Evolutionary conservation across 2,888 invertebrate genomes (phyloP).

Genomic region (Noctuana brunneofusca): DNA sequence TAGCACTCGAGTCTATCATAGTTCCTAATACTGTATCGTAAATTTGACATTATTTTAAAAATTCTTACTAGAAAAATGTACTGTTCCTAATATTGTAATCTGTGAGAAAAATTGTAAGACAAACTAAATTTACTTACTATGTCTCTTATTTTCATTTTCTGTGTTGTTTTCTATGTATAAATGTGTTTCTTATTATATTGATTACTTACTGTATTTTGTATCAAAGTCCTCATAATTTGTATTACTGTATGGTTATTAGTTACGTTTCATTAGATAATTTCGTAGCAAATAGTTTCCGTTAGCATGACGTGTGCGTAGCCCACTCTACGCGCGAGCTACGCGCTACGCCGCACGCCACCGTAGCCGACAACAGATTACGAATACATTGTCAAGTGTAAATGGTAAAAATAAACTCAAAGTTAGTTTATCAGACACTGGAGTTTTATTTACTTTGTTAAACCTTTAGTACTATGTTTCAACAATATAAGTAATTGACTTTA

Average conservation of each 20-base stretch:
- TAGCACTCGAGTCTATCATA: constrained; percentile 80
- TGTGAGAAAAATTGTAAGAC: constrained; percentile 70
- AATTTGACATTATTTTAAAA: constrained; percentile 80
- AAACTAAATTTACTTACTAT: constrained; percentile 51
- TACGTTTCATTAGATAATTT: constrained; percentile 45
- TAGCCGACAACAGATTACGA: constrained; percentile 81
- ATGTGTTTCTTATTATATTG: constrained; percentile 37
- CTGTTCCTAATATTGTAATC: constrained; percentile 81
- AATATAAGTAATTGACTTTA: not conserved
- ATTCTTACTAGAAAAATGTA: constrained; percentile 81
- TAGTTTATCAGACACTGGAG: constrained; percentile 82
- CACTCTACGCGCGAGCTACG: constrained; percentile 72
- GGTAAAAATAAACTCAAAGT: constrained; percentile 85
- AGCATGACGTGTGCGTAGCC: constrained; percentile 67
- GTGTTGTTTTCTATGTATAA: constrained; percentile 45
- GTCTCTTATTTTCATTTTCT: constrained; percentile 47
- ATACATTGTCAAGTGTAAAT: constrained; percentile 84
- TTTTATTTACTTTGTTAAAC: constrained; percentile 64
- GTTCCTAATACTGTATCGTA: constrained; percentile 82
- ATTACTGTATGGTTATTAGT: constrained; percentile 43
- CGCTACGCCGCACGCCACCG: constrained; percentile 70
- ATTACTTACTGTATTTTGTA: constrained; percentile 30
- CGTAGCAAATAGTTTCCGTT: constrained; percentile 57
- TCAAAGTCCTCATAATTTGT: constrained; percentile 25
- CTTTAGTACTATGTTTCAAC: not conserved